These are phyloP conservation scores for Oreortyx pictus DNA, from an alignment of 2,797 vertebrate genomes.

Conservation along the genomic window DNA sequence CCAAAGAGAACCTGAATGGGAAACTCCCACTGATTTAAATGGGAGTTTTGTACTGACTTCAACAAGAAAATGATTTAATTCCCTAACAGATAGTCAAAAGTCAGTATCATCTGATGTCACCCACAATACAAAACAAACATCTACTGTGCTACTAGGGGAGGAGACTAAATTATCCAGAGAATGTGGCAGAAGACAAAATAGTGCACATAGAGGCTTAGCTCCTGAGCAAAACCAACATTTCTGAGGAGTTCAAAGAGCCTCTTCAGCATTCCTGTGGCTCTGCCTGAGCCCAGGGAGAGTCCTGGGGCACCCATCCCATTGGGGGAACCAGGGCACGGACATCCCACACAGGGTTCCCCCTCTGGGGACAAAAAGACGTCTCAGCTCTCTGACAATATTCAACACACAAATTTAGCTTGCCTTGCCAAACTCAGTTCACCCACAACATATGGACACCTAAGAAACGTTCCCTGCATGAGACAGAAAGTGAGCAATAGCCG, in stretches of 20 bases:
- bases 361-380: background rate
- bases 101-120: background rate
- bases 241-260: background rate
- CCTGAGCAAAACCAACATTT: background rate
- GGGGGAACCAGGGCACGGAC: too few relatives aligned
- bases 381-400: background rate
- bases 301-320: background rate
- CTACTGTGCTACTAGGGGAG: background rate
- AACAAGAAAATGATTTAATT: background rate
- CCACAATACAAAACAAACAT: background rate
- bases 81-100: background rate
- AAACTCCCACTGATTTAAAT: background rate
- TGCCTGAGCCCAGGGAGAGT: background rate
- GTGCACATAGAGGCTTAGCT: background rate
- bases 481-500: background rate
- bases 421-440: background rate
- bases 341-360: background rate
- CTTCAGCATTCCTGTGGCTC: background rate
- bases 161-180: background rate
- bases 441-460: too few relatives aligned
- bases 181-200: background rate
- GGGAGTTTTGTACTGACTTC: background rate
- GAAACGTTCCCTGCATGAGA: background rate
- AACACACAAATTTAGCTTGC: background rate
- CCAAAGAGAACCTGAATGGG: background rate